phyloP scores from a whole-genome alignment of 2,113 vertebrate species.

The Hiodon tergisus region DNA sequence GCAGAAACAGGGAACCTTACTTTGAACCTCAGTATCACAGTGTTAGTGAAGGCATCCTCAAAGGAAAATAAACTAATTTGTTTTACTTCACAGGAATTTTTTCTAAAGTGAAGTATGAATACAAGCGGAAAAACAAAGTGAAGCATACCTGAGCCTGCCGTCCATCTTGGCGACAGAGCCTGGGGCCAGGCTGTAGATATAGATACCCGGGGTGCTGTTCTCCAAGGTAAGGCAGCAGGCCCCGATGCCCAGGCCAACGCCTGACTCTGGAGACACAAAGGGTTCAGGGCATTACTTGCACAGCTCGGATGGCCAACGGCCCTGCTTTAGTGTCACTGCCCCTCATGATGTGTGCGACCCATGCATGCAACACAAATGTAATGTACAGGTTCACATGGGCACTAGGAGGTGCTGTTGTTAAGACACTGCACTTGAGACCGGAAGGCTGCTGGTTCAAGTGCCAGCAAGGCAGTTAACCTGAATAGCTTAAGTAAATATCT shows the following conservation, averaged over 20 bases:
- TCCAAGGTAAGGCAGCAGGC: constrained; percentile 85
- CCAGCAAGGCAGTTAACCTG: too few relatives aligned
- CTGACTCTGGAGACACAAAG: constrained; percentile 64
- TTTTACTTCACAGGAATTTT: too few relatives aligned
- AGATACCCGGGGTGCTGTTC: constrained; percentile 82
- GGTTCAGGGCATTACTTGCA: neutral
- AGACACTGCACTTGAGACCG: too few relatives aligned
- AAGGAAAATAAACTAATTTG: neutral
- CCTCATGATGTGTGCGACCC: neutral
- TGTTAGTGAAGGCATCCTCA: neutral
- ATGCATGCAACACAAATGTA: too few relatives aligned
- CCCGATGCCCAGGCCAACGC: constrained; percentile 87
- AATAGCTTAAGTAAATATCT: too few relatives aligned
- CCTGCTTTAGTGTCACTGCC: neutral
- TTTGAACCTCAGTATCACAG: neutral
- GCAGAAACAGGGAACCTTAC: neutral
- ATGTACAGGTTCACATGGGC: too few relatives aligned
- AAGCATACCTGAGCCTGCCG: constrained; percentile 77
- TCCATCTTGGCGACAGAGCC: constrained; percentile 96
- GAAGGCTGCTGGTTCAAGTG: too few relatives aligned
- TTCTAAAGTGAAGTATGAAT: neutral
- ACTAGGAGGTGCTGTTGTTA: too few relatives aligned
- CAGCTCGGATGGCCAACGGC: neutral
- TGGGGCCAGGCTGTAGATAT: constrained; percentile 88
- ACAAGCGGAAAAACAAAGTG: neutral